Evolutionary conservation across 2,113 vertebrate genomes (phyloP).

Genomic region (Ctenodactylus gundi): DNA sequence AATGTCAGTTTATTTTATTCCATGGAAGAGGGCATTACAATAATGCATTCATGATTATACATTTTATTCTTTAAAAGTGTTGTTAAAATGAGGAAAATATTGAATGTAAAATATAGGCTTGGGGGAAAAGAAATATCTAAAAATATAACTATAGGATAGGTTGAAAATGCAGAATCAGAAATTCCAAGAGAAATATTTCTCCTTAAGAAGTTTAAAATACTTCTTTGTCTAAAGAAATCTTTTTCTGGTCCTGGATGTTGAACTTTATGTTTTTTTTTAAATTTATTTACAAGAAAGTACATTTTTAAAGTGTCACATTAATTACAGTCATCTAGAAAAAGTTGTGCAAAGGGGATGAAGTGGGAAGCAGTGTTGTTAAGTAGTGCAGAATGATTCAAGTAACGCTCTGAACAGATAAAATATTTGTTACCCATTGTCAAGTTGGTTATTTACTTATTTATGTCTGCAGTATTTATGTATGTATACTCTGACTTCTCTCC

Average conservation of each 20-base stretch:
- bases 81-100: slow-evolving; percentile 1
- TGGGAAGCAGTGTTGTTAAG: neutral
- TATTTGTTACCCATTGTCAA: neutral
- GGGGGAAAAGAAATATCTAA: neutral
- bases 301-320: neutral
- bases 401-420: neutral
- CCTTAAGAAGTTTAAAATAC: neutral
- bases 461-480: neutral
- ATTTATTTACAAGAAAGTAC: neutral
- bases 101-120: neutral
- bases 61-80: slow-evolving; percentile 13
- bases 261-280: neutral
- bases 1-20: neutral
- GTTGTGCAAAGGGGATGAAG: neutral
- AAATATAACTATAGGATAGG: neutral
- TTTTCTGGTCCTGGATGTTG: neutral
- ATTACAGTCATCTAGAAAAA: neutral
- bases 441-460: neutral
- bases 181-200: slow-evolving; percentile 18
- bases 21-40: neutral
- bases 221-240: neutral
- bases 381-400: neutral
- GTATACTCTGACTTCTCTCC: neutral
- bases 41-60: neutral
- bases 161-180: slow-evolving; percentile 5